phyloP scores from a whole-genome alignment of 2,113 vertebrate species.

The human (Homo sapiens) region DNA sequence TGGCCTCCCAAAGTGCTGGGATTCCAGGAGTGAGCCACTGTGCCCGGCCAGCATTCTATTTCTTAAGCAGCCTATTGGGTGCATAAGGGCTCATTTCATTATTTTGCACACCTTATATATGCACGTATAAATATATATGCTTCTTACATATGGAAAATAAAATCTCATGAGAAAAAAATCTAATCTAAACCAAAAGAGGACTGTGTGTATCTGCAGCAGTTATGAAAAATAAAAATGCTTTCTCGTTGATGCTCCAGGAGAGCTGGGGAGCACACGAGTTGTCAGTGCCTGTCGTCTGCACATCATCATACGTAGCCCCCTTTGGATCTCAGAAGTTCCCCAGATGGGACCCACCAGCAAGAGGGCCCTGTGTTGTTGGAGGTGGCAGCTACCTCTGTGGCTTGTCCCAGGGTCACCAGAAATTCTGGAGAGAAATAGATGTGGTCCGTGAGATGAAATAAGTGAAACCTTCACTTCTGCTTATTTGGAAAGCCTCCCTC shows the following conservation, averaged over 20 bases:
- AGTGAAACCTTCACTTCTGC: background rate
- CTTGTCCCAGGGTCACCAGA: background rate
- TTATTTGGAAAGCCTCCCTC: background rate
- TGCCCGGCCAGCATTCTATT: too few relatives aligned
- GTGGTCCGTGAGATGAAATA: background rate
- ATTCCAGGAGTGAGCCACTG: too few relatives aligned
- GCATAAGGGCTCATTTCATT: background rate
- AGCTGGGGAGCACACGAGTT: fast-evolving
- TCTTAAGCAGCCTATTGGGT: background rate
- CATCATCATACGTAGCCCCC: background rate
- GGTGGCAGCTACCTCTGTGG: background rate
- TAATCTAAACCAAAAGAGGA: background rate
- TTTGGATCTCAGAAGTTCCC: background rate
- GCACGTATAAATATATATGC: background rate
- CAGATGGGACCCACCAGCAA: background rate
- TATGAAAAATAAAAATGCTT: background rate
- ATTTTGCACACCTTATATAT: background rate
- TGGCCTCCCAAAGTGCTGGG: too few relatives aligned
- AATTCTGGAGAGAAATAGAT: background rate
- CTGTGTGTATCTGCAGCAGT: background rate
- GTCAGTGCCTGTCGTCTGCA: background rate
- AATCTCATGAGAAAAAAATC: background rate
- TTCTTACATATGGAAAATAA: background rate
- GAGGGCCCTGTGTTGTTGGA: background rate
- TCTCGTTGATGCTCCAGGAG: too few relatives aligned